Evolutionary conservation across 2,113 vertebrate species (phyloP).

Genomic region (Xyliphius kryptos): DNA sequence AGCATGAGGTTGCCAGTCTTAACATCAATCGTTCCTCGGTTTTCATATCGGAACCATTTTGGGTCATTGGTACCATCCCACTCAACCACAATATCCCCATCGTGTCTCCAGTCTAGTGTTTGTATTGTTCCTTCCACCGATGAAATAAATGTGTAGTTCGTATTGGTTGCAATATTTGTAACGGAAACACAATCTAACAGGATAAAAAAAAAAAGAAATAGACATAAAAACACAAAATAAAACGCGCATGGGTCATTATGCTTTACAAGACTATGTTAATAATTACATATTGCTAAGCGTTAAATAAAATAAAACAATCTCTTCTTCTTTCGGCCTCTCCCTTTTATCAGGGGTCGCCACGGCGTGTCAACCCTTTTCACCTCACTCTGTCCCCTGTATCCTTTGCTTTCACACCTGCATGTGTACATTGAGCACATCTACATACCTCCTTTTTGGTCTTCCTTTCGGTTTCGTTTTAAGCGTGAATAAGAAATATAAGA

Average conservation of each 20-base stretch:
- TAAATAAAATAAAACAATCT: not conserved
- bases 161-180: not conserved
- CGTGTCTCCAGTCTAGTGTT: not conserved
- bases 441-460: too few relatives aligned
- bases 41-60: not conserved
- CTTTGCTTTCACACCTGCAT: too few relatives aligned
- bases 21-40: not conserved
- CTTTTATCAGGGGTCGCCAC: too few relatives aligned
- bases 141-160: not conserved
- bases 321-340: too few relatives aligned
- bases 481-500: too few relatives aligned
- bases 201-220: not conserved
- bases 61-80: fast-evolving
- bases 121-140: not conserved
- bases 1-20: not conserved
- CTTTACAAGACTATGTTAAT: not conserved
- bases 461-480: too few relatives aligned
- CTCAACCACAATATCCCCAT: constrained; percentile 4
- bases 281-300: not conserved
- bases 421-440: too few relatives aligned
- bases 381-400: too few relatives aligned
- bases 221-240: not conserved
- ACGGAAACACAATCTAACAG: not conserved
- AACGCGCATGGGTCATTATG: not conserved
- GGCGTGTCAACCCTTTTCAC: not conserved